Percentiles rank a stretch among this genome's conserved stretches.
phyloP scores from a whole-genome alignment of 2,113 vertebrate species.

The Mola mola region DNA sequence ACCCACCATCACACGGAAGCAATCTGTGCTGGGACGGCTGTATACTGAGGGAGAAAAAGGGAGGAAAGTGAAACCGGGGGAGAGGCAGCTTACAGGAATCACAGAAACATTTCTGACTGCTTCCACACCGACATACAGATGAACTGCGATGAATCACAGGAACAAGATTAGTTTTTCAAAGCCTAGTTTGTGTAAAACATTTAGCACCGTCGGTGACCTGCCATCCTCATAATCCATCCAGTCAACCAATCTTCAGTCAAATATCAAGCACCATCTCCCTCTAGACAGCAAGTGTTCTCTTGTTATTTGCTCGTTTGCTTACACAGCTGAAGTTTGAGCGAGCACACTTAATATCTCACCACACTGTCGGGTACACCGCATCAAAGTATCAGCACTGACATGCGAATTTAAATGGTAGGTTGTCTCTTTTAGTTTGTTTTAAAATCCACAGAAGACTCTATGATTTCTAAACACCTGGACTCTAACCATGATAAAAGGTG shows the following conservation, averaged over 20 bases:
- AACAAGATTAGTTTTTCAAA: neutral
- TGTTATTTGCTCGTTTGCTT: no score
- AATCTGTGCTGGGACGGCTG: neutral
- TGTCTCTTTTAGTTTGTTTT: no score
- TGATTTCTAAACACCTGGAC: slow-evolving; percentile 18
- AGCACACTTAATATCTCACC: no score
- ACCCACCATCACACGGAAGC: neutral
- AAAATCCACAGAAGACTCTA: neutral
- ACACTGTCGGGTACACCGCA: no score
- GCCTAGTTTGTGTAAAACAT: slow-evolving; percentile 22
- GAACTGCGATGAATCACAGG: neutral
- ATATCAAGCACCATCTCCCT: neutral
- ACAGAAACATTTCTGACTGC: neutral
- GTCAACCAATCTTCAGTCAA: slow-evolving; percentile 16
- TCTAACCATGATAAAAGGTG: slow-evolving; percentile 5
- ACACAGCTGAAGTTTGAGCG: no score
- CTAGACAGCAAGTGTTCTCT: neutral
- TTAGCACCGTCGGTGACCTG: no score
- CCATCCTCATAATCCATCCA: slow-evolving; percentile 54
- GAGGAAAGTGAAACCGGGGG: slow-evolving; percentile 4
- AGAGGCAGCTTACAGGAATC: slow-evolving; percentile 36
- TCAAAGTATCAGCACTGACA: neutral
- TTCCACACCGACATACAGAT: neutral
- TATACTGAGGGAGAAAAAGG: slow-evolving; percentile 8
- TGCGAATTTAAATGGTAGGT: neutral